phyloP scores from a whole-genome alignment of 1,140 invertebrate species.

The Penaeus japonicus region DNA sequence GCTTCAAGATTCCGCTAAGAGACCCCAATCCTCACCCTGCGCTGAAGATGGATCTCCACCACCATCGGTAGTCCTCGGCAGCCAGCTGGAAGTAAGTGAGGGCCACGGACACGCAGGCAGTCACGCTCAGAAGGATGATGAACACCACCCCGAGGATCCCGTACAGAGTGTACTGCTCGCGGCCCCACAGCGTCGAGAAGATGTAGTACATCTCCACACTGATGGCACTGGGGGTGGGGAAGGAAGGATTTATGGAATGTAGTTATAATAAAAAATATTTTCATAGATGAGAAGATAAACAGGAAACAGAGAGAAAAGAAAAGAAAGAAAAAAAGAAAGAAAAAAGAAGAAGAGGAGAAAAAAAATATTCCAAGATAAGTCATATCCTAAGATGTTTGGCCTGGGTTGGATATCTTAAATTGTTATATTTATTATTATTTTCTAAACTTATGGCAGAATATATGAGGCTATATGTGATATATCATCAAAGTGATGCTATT shows the following conservation, averaged over 20 bases:
- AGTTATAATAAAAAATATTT: background rate
- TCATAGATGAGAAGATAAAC: background rate
- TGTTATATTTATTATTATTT: no score
- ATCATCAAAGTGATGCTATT: no score
- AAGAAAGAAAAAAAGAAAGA: background rate
- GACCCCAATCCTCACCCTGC: constrained; percentile 36
- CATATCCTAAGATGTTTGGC: no score
- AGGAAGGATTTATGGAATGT: background rate
- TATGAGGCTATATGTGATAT: no score
- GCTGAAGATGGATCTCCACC: constrained; percentile 64
- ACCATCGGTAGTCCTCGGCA: constrained; percentile 67
- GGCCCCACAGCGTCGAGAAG: constrained; percentile 69
- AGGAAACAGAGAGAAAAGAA: background rate
- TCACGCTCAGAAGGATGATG: constrained; percentile 68
- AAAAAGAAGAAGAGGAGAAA: background rate
- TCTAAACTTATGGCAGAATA: no score
- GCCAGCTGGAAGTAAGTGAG: constrained; percentile 70
- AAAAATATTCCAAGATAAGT: no score
- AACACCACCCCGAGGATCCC: constrained; percentile 68
- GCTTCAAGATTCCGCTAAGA: no score
- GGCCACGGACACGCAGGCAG: constrained; percentile 68
- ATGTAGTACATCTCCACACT: constrained; percentile 71
- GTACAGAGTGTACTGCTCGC: constrained; percentile 68
- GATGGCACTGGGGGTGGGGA: constrained; percentile 65
- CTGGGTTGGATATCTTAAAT: no score